These are phyloP conservation scores for Semnornis frantzii DNA, from an alignment of 2,113 vertebrate genomes.

Conservation along the genomic window DNA sequence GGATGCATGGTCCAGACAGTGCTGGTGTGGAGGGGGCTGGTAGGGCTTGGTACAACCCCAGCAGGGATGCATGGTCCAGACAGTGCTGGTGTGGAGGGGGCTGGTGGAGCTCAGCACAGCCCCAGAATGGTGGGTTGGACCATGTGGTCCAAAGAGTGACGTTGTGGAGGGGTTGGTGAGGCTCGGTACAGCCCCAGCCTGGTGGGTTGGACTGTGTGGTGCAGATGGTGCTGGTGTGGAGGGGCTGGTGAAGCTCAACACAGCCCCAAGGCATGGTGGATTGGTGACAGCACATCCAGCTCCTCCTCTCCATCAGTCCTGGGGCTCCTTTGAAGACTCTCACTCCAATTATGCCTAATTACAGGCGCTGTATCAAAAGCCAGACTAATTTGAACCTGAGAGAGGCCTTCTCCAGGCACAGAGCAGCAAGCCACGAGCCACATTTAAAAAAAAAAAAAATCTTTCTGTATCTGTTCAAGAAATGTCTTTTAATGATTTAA, in stretches of 20 bases:
- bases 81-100: no score
- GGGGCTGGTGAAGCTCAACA: background rate
- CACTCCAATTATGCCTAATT: background rate
- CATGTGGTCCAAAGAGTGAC: no score
- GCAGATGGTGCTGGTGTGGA: no score
- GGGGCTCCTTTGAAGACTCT: background rate
- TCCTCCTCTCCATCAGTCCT: background rate
- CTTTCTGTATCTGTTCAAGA: background rate
- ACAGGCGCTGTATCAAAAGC: background rate
- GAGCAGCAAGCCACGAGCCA: conserved; percentile 17
- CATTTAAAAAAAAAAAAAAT: conserved; percentile 16
- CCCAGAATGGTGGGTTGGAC: no score
- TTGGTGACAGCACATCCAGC: background rate
- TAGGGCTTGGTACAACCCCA: no score
- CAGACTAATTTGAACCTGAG: background rate
- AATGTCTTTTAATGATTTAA: conserved; percentile 52
- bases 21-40: no score
- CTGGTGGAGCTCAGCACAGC: no score
- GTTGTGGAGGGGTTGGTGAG: no score
- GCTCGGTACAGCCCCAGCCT: no score
- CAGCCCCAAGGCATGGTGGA: background rate
- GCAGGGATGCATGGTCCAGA: no score
- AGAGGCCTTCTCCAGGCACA: background rate
- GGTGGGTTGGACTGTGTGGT: no score
- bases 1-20: no score